Conservation (phyloP, 2,797 vertebrate genomes). For the Allobates femoralis region DNA sequence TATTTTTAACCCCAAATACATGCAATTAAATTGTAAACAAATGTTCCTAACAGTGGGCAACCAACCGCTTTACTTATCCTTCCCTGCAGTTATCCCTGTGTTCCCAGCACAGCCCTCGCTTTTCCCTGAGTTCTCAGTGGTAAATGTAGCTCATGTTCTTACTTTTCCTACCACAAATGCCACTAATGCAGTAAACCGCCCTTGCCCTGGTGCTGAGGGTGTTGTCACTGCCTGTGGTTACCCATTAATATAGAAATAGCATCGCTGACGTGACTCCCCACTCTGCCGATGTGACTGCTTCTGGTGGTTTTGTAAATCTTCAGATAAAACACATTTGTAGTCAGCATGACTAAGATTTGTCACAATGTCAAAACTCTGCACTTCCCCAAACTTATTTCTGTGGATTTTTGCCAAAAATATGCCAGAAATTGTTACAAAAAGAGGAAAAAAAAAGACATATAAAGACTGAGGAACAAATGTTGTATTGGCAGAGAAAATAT, state of each 20-base stretch:
- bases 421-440: too few relatives aligned
- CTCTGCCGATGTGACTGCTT: not conserved
- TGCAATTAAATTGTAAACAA: too few relatives aligned
- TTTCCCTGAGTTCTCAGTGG: not conserved
- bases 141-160: not conserved
- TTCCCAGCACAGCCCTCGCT: not conserved
- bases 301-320: not conserved
- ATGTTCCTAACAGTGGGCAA: too few relatives aligned
- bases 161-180: not conserved
- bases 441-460: too few relatives aligned
- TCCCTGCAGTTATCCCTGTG: not conserved
- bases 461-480: too few relatives aligned
- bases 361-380: not conserved
- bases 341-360: not conserved
- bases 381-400: not conserved
- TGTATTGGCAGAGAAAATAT: too few relatives aligned
- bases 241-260: not conserved
- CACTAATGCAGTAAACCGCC: not conserved
- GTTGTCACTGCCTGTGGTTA: not conserved
- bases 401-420: not conserved
- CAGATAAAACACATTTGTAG: not conserved
- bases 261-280: not conserved
- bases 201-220: not conserved
- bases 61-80: too few relatives aligned
- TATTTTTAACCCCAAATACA: too few relatives aligned